Evolutionary conservation across 2,113 vertebrate genomes (phyloP).

Genomic region (Pardalotus punctatus): DNA sequence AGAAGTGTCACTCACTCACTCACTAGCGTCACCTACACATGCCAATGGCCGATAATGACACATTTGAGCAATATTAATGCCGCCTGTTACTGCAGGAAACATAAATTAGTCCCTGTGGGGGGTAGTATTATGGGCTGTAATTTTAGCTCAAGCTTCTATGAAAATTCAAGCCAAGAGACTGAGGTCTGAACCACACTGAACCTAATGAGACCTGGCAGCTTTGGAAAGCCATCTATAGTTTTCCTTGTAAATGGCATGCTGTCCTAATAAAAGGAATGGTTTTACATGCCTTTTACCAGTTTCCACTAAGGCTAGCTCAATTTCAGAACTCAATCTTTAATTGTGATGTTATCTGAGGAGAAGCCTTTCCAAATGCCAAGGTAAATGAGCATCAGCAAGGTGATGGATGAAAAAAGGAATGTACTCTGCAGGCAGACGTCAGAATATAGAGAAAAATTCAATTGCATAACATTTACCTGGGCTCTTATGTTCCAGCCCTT

Average conservation of each 20-base stretch:
- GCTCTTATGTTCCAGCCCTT: not conserved
- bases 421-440: not conserved
- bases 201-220: conserved; percentile 60
- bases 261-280: conserved; percentile 55
- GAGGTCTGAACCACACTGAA: conserved; percentile 28
- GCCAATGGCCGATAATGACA: not conserved
- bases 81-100: conserved; percentile 21
- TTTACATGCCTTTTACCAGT: conserved; percentile 49
- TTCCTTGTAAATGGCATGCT: conserved; percentile 37
- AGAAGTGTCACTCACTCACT: not conserved
- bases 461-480: not conserved
- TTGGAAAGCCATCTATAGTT: conserved; percentile 61
- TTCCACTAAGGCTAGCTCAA: conserved; percentile 39
- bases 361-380: conserved; percentile 46
- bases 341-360: conserved; percentile 55
- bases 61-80: not conserved
- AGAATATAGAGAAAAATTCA: not conserved
- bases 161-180: conserved; percentile 17
- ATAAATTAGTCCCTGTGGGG: conserved; percentile 30
- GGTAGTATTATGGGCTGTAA: conserved; percentile 20
- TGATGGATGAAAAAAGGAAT: not conserved
- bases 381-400: conserved; percentile 17
- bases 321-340: conserved; percentile 66
- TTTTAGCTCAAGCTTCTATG: conserved; percentile 26
- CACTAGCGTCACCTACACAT: not conserved